Percentiles rank a stretch among this genome's conserved stretches.
phyloP scores from a whole-genome alignment of 2,797 vertebrate genomes.

The Hippocampus kuda region DNA sequence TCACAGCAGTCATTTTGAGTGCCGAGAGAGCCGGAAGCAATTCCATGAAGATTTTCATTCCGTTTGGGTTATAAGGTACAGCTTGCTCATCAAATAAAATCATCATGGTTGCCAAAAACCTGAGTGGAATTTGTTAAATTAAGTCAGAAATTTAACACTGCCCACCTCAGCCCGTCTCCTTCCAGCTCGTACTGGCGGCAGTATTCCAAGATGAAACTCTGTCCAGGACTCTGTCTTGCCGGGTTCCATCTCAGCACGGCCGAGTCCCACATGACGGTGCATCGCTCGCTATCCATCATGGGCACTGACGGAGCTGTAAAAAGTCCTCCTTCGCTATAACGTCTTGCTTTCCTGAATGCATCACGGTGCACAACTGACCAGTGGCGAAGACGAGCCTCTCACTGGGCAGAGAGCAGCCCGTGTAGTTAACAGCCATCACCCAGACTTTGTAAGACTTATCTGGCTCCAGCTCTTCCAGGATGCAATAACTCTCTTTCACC shows the following conservation, averaged over 20 bases:
- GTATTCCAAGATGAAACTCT: constrained; percentile 85
- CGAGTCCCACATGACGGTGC: constrained; percentile 80
- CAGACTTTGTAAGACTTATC: constrained; percentile 86
- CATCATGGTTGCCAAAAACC: not conserved
- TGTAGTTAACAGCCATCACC: constrained; percentile 95
- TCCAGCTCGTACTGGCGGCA: constrained; percentile 85
- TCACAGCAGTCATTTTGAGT: not conserved
- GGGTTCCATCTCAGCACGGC: constrained; percentile 79
- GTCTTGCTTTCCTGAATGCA: not conserved
- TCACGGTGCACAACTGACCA: constrained; percentile 65
- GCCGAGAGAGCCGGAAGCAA: not conserved
- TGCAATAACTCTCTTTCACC: constrained; percentile 91
- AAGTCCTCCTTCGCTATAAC: not conserved
- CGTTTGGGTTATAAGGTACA: not conserved
- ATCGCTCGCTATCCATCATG: constrained; percentile 73
- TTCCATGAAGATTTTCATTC: not conserved
- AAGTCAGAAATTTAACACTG: not conserved
- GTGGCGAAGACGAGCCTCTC: constrained; percentile 83
- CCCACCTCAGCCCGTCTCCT: constrained; percentile 90
- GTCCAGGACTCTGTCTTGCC: constrained; percentile 38
- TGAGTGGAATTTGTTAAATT: not conserved
- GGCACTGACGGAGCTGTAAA: constrained; percentile 80
- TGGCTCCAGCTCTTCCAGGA: constrained; percentile 90
- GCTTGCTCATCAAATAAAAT: not conserved
- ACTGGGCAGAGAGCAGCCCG: constrained; percentile 90